phyloP scores from a whole-genome alignment of 1,140 invertebrate species.

The Cydia fagiglandana region DNA sequence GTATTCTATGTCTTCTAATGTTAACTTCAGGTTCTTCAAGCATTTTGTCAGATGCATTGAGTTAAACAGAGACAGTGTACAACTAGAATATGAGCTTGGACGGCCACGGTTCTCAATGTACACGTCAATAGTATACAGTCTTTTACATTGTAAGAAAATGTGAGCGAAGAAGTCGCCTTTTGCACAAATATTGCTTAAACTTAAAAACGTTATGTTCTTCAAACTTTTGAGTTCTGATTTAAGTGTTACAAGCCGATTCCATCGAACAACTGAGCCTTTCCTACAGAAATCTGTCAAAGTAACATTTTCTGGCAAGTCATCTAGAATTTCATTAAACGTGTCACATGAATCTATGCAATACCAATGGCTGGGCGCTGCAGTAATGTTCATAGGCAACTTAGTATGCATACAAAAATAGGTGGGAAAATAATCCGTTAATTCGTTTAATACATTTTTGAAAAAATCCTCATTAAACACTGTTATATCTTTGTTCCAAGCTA shows the following conservation, averaged over 20 bases:
- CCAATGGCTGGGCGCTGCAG: constrained; percentile 36
- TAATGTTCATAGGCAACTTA: constrained; percentile 37
- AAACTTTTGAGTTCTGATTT: constrained; percentile 27
- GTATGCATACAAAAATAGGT: constrained; percentile 42
- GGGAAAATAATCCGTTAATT: constrained; percentile 42
- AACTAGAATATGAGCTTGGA: constrained; percentile 29
- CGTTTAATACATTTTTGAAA: constrained; percentile 34
- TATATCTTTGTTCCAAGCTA: constrained; percentile 41
- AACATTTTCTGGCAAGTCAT: constrained; percentile 37
- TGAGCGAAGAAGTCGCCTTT: constrained; percentile 39
- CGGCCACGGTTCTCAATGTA: constrained; percentile 36
- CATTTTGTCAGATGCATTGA: constrained; percentile 36
- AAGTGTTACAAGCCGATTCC: constrained; percentile 36
- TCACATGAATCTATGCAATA: constrained; percentile 42
- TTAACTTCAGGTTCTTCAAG: constrained; percentile 42
- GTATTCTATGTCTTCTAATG: constrained; percentile 42
- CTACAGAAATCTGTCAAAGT: constrained; percentile 45
- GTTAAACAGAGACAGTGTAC: constrained; percentile 34
- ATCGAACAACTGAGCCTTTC: constrained; percentile 33
- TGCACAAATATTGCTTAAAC: constrained; percentile 40
- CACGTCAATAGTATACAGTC: constrained; percentile 39
- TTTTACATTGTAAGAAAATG: constrained; percentile 37
- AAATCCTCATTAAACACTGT: constrained; percentile 39
- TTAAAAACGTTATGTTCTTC: constrained; percentile 39
- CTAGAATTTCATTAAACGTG: constrained; percentile 34